Evolutionary conservation across 2,888 invertebrate species (phyloP), one percentile per base, ranked within the genome.

Genomic region (Pegoplata infirma): DNA sequence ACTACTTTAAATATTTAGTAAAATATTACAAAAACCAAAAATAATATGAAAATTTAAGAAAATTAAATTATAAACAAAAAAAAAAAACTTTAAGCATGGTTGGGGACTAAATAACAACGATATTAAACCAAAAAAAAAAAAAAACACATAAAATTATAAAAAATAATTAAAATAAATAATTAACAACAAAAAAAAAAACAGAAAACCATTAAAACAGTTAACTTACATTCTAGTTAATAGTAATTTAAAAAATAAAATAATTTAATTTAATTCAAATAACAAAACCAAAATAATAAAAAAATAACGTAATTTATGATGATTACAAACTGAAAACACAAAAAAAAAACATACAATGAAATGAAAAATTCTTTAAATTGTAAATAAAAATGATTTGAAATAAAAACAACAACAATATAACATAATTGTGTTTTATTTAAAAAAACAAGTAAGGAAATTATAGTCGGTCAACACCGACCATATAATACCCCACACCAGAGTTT

Each of bases 151-250:
- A 59, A 51, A 81, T 73, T 23, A 75, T 66, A 44, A 23, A 25
- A 67, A 63, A 21, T 36, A 23, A 67, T 28, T 66, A 17, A 46
- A 64, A 47, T 56, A 76, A 76, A 53, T 46, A 36, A n/a, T n/a
- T n/a, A n/a, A n/a, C n/a, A n/a, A n/a, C n/a, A n/a, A n/a, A n/a
- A n/a, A n/a, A 67, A 28, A 74, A 71, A 19, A 56, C n/a, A 73
- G 75, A 79, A 72, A 72, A 71, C 64, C 80, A 77, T 75, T 72
- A 55, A 77, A 76, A 81, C 76, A 72, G 73, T 78, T 75, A 80
- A 83, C 72, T 68, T 81, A 84, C 82, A 84, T 84, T 83, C 75
- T 86, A 83, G 85, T 85, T 86, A 84, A 85, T 85, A 85, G 86
- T 85, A 75, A 86, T 64, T 67, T 56, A 73, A 76, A 78, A 19